Base-by-base conservation (phyloP, 2,113 vertebrate species). In the Centrocercus urophasianus region DNA sequence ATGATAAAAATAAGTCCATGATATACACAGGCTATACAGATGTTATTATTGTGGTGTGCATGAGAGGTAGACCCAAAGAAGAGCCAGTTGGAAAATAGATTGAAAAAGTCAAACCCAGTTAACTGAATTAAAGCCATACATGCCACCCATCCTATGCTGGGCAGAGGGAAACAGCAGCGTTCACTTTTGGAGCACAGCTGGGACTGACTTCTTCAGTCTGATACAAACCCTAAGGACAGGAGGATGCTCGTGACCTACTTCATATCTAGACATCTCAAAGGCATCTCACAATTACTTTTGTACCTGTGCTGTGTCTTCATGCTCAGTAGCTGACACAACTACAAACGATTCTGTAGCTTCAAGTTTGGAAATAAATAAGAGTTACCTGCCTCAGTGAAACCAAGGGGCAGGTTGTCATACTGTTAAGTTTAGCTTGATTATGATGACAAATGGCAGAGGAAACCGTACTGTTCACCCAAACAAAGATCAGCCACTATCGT, bases 381-480 rank as follows among this genome's bases (percentile, higher is more conserved):
- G 27, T 13, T 2, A 61, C 20, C 34, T 72, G 43, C 43, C 34
- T 59, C 3, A 1, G 42, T 64, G 42, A 50, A 10, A 56, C 17
- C 63, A 67, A 0, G 4, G 69, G 56, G 64, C 71, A 60, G 50
- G 59, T 7, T 67, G 43, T 12, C 77, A 32, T 5, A 6, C 6
- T 66, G 27, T 12, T 57, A 86, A 54, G 64, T 85, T 72, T 73
- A 80, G 80, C 18, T 91, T 93, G 52, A 78, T 61, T 32, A 13
- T 61, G 85, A 88, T 82, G 76, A 78, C 19, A 86, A 88, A 91
- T 45, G 82, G 75, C 84, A 89, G 59, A 92, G 34, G 76, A 74
- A 94, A 84, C 71, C 70, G 79, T 75, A 83, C 43, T 40, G 64
- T 6, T 87, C 83, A 83, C 79, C 84, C 90, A 88, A 96, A 95